Evolutionary conservation across 2,888 invertebrate genomes (phyloP).

Genomic region (Amorpha juglandis): DNA sequence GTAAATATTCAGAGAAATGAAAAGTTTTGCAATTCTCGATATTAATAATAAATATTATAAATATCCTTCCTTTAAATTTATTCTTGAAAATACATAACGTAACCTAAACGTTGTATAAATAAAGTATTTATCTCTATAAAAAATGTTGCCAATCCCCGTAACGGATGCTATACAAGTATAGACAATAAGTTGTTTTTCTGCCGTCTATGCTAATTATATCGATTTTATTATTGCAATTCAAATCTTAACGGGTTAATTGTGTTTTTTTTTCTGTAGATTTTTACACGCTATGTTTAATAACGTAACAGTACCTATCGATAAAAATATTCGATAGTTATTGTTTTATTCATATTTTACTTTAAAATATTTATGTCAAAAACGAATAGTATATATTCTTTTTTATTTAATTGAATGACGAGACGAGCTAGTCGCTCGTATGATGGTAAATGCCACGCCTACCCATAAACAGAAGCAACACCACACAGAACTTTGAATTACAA

Average conservation of each 20-base stretch:
- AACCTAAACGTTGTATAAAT: slow-evolving; percentile 6
- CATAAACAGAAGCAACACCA: too few relatives aligned
- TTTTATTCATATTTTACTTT: neutral
- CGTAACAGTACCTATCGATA: neutral
- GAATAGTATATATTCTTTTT: too few relatives aligned
- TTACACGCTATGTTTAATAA: neutral
- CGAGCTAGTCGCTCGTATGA: too few relatives aligned
- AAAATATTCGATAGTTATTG: neutral
- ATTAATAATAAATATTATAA: too few relatives aligned
- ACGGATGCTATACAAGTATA: slow-evolving; percentile 7
- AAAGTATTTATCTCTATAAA: slow-evolving; percentile 1
- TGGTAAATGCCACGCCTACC: too few relatives aligned
- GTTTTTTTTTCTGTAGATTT: neutral
- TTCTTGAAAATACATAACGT: neutral
- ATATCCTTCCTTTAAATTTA: neutral
- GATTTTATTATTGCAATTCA: slow-evolving; percentile 43
- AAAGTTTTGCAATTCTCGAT: too few relatives aligned
- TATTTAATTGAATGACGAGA: too few relatives aligned
- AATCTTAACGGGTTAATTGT: slow-evolving; percentile 5
- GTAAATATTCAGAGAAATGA: too few relatives aligned
- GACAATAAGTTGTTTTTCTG: slow-evolving; percentile 41
- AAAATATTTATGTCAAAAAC: too few relatives aligned
- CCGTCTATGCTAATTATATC: slow-evolving; percentile 54
- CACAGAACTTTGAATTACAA: too few relatives aligned
- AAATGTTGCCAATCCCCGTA: slow-evolving; percentile 1